phyloP scores from a whole-genome alignment of 2,113 vertebrate genomes.

The Kryptolebias marmoratus region DNA sequence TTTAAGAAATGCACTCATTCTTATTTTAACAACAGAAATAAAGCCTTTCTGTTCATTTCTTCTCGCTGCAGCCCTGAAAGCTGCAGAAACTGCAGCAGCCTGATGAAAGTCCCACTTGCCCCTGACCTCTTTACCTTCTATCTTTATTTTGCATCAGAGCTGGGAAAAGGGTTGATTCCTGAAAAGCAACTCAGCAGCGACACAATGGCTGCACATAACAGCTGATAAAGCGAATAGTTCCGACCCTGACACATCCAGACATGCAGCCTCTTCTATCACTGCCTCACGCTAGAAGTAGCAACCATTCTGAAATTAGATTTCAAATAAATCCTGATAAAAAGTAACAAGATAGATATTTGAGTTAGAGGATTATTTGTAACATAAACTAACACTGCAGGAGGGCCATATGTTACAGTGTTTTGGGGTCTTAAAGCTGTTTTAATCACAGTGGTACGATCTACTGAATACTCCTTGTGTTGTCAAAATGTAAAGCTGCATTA shows the following conservation, averaged over 20 bases:
- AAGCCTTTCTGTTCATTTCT: background rate
- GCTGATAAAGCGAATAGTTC: conserved; percentile 56
- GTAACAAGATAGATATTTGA: background rate
- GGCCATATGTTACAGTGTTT: no score
- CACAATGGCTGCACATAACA: conserved; percentile 45
- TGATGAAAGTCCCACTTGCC: conserved; percentile 1
- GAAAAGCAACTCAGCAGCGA: conserved; percentile 39
- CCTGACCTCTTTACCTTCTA: background rate
- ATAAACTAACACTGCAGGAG: background rate
- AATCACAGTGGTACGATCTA: background rate
- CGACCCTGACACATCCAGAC: conserved; percentile 52
- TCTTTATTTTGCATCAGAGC: conserved; percentile 32
- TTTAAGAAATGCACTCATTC: background rate
- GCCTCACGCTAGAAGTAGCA: background rate
- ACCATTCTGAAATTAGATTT: background rate
- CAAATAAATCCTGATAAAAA: background rate
- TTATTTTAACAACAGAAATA: background rate
- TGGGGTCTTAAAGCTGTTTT: background rate
- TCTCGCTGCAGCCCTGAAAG: background rate
- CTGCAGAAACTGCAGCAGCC: background rate
- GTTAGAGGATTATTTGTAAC: background rate
- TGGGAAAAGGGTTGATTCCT: conserved; percentile 45
- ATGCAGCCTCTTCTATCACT: conserved; percentile 13
- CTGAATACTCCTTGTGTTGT: conserved; percentile 32
- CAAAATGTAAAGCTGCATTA: conserved; percentile 64